These are phyloP conservation scores for Xestia xanthographa DNA, from an alignment of 2,888 invertebrate genomes.

Conservation along the genomic window DNA sequence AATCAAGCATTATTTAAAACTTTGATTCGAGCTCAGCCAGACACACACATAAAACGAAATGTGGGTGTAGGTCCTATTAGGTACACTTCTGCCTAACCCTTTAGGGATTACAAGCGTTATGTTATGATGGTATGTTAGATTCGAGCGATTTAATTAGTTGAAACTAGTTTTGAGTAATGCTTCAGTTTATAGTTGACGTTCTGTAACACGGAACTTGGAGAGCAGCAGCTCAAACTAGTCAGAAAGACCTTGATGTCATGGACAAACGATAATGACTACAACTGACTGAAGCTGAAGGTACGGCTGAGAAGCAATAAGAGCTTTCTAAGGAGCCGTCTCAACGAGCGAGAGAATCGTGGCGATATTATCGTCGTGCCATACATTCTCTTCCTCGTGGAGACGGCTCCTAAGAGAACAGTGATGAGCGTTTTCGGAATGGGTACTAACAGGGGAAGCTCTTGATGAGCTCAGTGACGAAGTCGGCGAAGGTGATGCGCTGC, in stretches of 20 bases:
- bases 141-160: not conserved
- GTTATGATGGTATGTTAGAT: too few relatives aligned
- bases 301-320: not conserved
- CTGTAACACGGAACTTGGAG: not conserved
- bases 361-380: too few relatives aligned
- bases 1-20: not conserved
- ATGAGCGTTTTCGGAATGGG: too few relatives aligned
- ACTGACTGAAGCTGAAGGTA: not conserved
- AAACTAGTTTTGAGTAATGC: not conserved
- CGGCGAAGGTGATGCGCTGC: conserved; percentile 97
- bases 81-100: too few relatives aligned
- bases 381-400: too few relatives aligned
- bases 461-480: conserved; percentile 98
- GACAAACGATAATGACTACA: not conserved
- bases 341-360: too few relatives aligned
- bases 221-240: not conserved
- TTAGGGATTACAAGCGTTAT: too few relatives aligned
- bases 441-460: conserved; percentile 95
- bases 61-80: too few relatives aligned
- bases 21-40: too few relatives aligned
- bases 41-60: too few relatives aligned
- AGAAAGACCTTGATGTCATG: not conserved
- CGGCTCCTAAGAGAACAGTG: too few relatives aligned
- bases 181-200: not conserved
- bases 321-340: too few relatives aligned